Evolutionary conservation across 2,113 vertebrate genomes (phyloP), one percentile per base, ranked within the genome.

Genomic region (Rana temporaria): DNA sequence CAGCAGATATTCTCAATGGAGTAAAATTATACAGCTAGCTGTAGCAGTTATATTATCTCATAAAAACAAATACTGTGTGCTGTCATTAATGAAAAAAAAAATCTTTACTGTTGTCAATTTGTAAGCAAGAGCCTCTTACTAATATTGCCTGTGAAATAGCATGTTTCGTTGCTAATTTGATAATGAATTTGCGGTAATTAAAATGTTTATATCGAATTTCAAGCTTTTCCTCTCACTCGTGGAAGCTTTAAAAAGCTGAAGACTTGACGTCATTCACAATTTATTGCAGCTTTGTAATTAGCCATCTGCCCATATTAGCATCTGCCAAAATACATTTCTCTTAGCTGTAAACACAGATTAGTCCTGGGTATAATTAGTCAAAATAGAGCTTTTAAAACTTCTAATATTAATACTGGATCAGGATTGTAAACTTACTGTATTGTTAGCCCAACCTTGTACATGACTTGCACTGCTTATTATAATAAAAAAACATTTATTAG

Each of bases 271-370:
- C 69, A 82, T 82, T 74, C 32, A 20, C 24, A 82, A 56, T 82
- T 82, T 82, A 74, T 64, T 57, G 60, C 7, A 24, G 26, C 79
- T 74, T 62, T 82, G 60, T 82, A 82, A 82, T 82, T 82, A 82
- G 63, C 69, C 79, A 82, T 82, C 79, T 82, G 79, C 69, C 69
- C 38, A 65, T 66, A 66, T 74, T 63, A 55, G 48, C 79, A 56
- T 82, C 60, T 82, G 69, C 79, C 79, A 82, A 74, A 74, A 82
- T 17, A 57, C 60, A 82, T 74, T 65, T 73, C 70, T 82, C 48
- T 73, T 81, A 72, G 59, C 79, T 74, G 66, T 60, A 82, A 74
- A 74, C 79, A 82, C 69, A 82, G 69, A 74, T 81, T 81, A 81
- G 57, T 26, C 68, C 30, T 70, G 78, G 67, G 60, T 71, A 42